Percentiles rank a stretch among this genome's conserved stretches.
Evolutionary conservation across 2,113 vertebrate genomes (phyloP).

Genomic region (Varanus salvator): DNA sequence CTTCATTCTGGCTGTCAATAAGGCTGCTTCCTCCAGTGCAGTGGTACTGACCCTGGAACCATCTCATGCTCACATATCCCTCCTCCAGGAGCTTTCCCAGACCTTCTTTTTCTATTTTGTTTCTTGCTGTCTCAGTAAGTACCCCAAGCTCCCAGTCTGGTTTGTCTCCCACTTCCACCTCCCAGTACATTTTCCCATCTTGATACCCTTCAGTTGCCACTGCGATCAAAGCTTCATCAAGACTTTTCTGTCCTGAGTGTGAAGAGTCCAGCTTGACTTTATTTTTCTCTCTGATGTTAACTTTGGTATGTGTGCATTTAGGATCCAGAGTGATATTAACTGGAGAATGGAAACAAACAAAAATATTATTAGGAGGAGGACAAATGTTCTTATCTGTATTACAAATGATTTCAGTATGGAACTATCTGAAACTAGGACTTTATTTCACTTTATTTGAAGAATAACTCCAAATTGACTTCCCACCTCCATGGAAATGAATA

Average conservation of each 20-base stretch:
- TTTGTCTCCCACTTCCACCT: background rate
- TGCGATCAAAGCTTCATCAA: background rate
- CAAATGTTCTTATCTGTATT: background rate
- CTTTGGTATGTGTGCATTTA: background rate
- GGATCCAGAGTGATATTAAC: slow-evolving; percentile 15
- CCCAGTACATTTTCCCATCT: background rate
- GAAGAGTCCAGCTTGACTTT: background rate
- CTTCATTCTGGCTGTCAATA: background rate
- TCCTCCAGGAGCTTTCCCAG: background rate
- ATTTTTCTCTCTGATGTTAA: background rate
- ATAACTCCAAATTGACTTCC: background rate
- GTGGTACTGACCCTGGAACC: background rate
- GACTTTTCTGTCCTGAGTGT: background rate
- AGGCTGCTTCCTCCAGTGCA: slow-evolving; percentile 13
- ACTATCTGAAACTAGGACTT: background rate
- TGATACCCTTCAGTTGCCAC: background rate
- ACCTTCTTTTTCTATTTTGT: background rate
- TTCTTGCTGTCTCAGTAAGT: background rate
- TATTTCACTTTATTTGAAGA: background rate
- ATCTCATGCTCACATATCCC: background rate
- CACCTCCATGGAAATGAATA: background rate
- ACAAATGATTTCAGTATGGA: background rate
- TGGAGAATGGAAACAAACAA: background rate
- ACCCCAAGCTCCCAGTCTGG: background rate
- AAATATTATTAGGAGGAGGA: background rate